Evolutionary conservation across 2,888 invertebrate species (phyloP), one percentile per base, ranked within the genome.

Genomic region (Gisinianus flammeolus): DNA sequence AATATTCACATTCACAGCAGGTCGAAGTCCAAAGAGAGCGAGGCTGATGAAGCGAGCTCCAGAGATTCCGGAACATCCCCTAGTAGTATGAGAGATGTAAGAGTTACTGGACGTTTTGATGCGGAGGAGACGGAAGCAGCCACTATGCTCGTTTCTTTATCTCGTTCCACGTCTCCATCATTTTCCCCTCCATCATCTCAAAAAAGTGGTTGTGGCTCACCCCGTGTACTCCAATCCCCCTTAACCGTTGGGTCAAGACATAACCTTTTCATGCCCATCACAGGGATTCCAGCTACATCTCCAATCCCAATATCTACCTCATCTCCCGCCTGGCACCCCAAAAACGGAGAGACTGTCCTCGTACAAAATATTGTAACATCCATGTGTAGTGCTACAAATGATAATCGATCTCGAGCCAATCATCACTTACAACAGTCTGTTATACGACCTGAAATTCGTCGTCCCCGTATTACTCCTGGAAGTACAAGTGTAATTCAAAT

Each of bases 41-140:
- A 85, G 70, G 82, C 79, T 12, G 85, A 83, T 71, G 85, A 85
- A 80, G 83, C 82, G 19, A 84, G 83, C 66, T 83, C 83, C 3
- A 77, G 83, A 69, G 85, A 84, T 78, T 84, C 85, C n/a, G 83
- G 82, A 68, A 80, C 83, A 6, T 84, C 83, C 22, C 83, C 83
- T 16, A 81, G 81, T 54, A 81, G 82, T 56, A 68, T 82, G 26
- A 74, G 82, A 33, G 82, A 81, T 58, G 82, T 84, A 8, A 76
- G 83, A 12, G 81, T 83, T 4, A 78, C 94, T 54, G 93, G 94
- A 2, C 90, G 94, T 78, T 95, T 95, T 87, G 96, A 96, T 88
- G 94, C 93, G 84, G 96, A 97, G 86, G 97, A 97, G 88, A 96
- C 95, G 0, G 97, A 98, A 88, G 97, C 96, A 80, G 97, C 97